These are phyloP conservation scores for Drosophila baimaii DNA, from an alignment of 1,140 invertebrate species.

Conservation along the genomic window DNA sequence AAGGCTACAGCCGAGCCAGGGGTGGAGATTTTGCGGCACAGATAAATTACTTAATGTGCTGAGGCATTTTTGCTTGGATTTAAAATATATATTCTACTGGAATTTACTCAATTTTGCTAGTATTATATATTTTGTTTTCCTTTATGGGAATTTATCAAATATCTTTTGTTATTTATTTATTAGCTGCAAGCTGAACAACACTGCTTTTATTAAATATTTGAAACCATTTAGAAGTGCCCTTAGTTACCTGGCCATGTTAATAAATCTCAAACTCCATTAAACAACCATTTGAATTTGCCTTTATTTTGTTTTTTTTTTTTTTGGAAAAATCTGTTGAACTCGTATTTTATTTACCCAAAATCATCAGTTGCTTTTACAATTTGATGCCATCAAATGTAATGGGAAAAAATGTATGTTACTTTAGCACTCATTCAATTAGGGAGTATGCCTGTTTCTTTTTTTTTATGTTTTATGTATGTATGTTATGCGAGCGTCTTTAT, in stretches of 20 bases:
- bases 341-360: constrained; percentile 20
- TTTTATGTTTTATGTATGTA: neutral
- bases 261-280: constrained; percentile 11
- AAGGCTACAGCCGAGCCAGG: neutral
- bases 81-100: neutral
- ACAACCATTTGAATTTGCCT: constrained; percentile 1
- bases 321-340: neutral
- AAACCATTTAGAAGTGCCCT: neutral
- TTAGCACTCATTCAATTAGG: constrained; percentile 12
- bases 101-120: neutral
- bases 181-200: too few relatives aligned
- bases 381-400: constrained; percentile 10
- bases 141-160: neutral
- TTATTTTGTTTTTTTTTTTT: neutral
- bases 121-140: too few relatives aligned
- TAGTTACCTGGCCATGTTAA: constrained; percentile 5
- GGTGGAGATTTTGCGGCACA: neutral
- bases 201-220: neutral
- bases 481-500: constrained; percentile 5
- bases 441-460: neutral
- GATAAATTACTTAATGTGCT: constrained; percentile 4
- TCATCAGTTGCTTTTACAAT: neutral
- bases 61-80: neutral
- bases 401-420: constrained; percentile 2
- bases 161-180: neutral